Conservation (phyloP, 2,888 invertebrate genomes). For the Carabus problematicus region DNA sequence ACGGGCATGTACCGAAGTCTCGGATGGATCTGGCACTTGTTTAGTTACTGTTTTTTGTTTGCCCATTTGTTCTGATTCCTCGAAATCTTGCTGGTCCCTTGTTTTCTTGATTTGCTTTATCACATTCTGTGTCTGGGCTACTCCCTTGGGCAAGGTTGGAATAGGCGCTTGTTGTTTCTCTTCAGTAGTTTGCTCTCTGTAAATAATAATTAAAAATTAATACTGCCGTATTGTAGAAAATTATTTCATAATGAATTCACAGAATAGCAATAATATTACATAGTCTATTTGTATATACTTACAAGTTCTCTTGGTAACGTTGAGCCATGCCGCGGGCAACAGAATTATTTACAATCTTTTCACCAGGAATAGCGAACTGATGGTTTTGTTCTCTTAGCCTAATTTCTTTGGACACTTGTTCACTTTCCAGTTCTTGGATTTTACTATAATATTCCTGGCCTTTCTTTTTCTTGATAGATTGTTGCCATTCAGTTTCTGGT, state of each 20-base stretch:
- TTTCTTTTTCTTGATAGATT: conserved; percentile 81
- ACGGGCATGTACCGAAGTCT: conserved; percentile 86
- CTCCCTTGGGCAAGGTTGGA: conserved; percentile 53
- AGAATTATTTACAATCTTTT: conserved; percentile 77
- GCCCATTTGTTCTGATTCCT: conserved; percentile 54
- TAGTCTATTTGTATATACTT: conserved; percentile 60
- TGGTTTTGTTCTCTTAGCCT: conserved; percentile 78
- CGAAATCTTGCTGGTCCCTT: conserved; percentile 53
- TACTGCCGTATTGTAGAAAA: conserved; percentile 22
- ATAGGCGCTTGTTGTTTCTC: conserved; percentile 57
- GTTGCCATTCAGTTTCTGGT: conserved; percentile 86
- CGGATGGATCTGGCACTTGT: conserved; percentile 75
- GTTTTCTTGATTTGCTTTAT: conserved; percentile 63
- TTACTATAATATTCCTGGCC: conserved; percentile 80
- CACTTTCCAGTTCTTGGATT: conserved; percentile 82
- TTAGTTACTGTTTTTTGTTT: conserved; percentile 32
- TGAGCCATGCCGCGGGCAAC: conserved; percentile 88
- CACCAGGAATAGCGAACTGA: conserved; percentile 86
- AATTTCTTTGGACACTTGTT: conserved; percentile 83
- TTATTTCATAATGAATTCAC: conserved; percentile 14
- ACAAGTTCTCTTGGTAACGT: conserved; percentile 84
- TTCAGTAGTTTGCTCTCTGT: conserved; percentile 69
- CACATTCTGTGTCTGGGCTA: conserved; percentile 53
- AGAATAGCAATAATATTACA: background rate
- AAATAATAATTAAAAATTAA: conserved; percentile 44